Evolutionary conservation across 2,888 invertebrate genomes (phyloP).

Genomic region (Torymus tubicola): DNA sequence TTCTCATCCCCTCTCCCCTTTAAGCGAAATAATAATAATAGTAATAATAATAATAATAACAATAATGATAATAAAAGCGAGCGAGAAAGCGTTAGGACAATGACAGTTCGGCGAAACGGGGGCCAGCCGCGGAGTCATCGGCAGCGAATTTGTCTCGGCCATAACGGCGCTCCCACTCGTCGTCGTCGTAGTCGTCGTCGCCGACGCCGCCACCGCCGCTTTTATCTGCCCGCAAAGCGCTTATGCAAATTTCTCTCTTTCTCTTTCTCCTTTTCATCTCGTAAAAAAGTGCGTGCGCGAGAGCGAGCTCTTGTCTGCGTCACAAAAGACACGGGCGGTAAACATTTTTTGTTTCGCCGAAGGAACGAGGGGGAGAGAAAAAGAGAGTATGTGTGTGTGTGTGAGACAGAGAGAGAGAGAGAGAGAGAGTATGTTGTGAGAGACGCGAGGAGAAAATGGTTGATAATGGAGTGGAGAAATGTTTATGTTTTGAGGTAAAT

Average conservation of each 20-base stretch:
- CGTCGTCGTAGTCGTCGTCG: background rate
- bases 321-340: conserved; percentile 40
- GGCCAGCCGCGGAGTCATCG: conserved; percentile 36
- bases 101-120: conserved; percentile 36
- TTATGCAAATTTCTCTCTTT: conserved; percentile 49
- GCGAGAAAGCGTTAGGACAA: conserved; percentile 6
- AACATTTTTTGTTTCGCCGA: conserved; percentile 33
- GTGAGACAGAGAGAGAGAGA: background rate
- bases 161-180: conserved; percentile 34
- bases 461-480: background rate
- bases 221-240: conserved; percentile 51
- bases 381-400: no score
- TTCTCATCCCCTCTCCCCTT: no score
- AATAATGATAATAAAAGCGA: background rate
- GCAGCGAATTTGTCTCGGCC: conserved; percentile 52
- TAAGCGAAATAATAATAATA: no score
- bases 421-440: no score
- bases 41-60: no score
- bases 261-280: conserved; percentile 37
- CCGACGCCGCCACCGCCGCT: background rate
- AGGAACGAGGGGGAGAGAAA: background rate
- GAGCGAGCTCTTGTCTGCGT: conserved; percentile 19
- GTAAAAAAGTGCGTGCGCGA: no score
- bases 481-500: background rate
- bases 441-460: background rate